Conservation (phyloP, 2,888 invertebrate species). For the Heteromyza rotundicornis region DNA sequence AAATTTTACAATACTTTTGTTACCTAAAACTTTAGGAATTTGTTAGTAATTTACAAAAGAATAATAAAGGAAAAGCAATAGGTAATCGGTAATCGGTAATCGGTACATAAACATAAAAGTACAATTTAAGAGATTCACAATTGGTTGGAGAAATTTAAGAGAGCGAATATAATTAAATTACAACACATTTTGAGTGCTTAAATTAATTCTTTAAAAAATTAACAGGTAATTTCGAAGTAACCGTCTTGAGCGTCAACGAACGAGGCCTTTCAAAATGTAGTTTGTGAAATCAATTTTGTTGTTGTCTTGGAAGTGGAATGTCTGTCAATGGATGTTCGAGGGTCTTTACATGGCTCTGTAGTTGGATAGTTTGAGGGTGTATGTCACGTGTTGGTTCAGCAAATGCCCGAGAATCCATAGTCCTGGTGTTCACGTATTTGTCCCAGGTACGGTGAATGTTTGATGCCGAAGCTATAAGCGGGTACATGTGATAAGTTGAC, state of each 20-base stretch:
- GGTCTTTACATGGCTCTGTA: no score
- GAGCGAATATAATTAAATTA: neutral
- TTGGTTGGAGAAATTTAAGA: neutral
- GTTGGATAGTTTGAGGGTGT: slow-evolving; percentile 1
- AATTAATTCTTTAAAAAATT: neutral
- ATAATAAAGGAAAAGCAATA: neutral
- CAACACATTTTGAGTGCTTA: neutral
- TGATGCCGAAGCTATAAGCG: slow-evolving; percentile 83
- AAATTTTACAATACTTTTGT: slow-evolving; percentile 4
- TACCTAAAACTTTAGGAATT: neutral
- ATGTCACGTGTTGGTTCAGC: slow-evolving; percentile 35
- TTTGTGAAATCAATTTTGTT: neutral
- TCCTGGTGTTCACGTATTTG: slow-evolving; percentile 59
- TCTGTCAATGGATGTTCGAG: slow-evolving; percentile 22
- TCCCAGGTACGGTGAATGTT: slow-evolving; percentile 79
- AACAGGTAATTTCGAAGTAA: neutral
- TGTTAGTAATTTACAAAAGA: slow-evolving; percentile 18
- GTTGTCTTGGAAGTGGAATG: neutral
- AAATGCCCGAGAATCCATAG: slow-evolving; percentile 54
- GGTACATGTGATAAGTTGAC: slow-evolving; percentile 70
- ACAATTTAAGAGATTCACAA: neutral
- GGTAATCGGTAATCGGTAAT: no score
- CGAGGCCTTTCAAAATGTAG: neutral
- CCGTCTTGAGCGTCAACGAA: neutral
- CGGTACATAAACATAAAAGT: neutral